Percentiles rank a stretch among this genome's conserved stretches.
Conservation (phyloP, 2,888 invertebrate genomes). For the Rhogogaster chlorosoma region DNA sequence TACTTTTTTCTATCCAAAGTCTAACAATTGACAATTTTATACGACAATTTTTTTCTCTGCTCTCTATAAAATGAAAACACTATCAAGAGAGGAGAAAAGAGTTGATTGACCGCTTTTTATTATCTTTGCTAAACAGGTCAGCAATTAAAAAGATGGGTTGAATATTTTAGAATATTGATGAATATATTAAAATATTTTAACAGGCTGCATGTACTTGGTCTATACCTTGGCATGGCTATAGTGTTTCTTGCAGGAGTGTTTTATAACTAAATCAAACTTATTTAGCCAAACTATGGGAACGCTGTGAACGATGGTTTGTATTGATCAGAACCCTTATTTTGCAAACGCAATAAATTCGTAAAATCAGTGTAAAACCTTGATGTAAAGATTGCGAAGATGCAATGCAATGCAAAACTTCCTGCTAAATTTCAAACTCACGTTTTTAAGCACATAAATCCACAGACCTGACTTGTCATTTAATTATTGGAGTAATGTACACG, state of each 20-base stretch:
- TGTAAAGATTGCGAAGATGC: neutral
- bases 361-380: neutral
- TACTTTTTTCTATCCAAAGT: neutral
- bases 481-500: slow-evolving; percentile 13
- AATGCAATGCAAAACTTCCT: neutral
- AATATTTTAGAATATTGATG: slow-evolving; percentile 40
- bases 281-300: neutral
- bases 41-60: neutral
- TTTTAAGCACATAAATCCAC: neutral
- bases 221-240: neutral
- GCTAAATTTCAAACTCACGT: neutral
- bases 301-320: neutral
- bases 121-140: slow-evolving; percentile 39
- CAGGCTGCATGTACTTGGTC: slow-evolving; percentile 1
- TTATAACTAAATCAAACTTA: neutral
- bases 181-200: slow-evolving; percentile 38
- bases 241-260: neutral
- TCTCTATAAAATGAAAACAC: neutral
- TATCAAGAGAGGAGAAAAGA: neutral
- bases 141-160: slow-evolving; percentile 46
- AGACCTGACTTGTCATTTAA: neutral
- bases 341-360: neutral
- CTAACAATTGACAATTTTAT: neutral
- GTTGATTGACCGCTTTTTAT: slow-evolving; percentile 17
- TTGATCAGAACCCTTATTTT: neutral